A percentile compares a stretch with the other conserved stretches of the same genome.
These are phyloP conservation scores for Scopus umbretta DNA, from an alignment of 2,113 vertebrate species.

Conservation along the genomic window DNA sequence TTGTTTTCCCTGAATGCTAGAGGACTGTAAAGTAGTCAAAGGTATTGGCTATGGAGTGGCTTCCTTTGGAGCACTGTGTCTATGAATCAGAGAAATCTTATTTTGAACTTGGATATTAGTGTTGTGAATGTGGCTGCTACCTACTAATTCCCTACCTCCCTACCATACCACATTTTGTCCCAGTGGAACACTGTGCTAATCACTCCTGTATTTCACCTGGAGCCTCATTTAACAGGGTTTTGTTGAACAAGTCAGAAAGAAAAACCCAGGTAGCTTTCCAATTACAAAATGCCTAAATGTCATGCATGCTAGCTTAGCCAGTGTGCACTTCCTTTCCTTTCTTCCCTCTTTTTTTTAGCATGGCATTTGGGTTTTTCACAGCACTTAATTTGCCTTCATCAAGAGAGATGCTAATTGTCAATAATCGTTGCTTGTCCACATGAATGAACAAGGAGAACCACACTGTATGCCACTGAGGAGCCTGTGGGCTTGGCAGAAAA, in stretches of 20 bases:
- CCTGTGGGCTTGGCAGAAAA: not conserved
- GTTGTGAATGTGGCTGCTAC: not conserved
- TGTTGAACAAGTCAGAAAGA: not conserved
- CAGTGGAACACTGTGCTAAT: slow-evolving; percentile 4
- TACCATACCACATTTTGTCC: not conserved
- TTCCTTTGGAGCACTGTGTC: not conserved
- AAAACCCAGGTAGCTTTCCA: slow-evolving; percentile 18
- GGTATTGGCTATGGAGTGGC: not conserved
- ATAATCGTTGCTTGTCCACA: not conserved
- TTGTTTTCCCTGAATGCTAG: not conserved
- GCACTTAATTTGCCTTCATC: slow-evolving; percentile 42
- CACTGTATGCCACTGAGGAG: not conserved
- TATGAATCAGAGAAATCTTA: not conserved
- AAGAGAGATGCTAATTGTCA: slow-evolving; percentile 37
- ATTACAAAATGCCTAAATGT: not conserved
- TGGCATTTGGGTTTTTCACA: not conserved
- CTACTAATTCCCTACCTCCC: not conserved
- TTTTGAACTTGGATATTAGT: not conserved
- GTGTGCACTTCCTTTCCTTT: not conserved
- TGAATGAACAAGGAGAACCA: slow-evolving; percentile 7
- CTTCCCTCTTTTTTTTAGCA: not conserved
- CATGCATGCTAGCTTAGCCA: not conserved
- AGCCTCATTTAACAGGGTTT: slow-evolving; percentile 24
- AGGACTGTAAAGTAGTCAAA: not conserved
- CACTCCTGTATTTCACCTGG: slow-evolving; percentile 1